phyloP scores from a whole-genome alignment of 92 coral and sea anemone species.

The Pocillopora meandrina region DNA sequence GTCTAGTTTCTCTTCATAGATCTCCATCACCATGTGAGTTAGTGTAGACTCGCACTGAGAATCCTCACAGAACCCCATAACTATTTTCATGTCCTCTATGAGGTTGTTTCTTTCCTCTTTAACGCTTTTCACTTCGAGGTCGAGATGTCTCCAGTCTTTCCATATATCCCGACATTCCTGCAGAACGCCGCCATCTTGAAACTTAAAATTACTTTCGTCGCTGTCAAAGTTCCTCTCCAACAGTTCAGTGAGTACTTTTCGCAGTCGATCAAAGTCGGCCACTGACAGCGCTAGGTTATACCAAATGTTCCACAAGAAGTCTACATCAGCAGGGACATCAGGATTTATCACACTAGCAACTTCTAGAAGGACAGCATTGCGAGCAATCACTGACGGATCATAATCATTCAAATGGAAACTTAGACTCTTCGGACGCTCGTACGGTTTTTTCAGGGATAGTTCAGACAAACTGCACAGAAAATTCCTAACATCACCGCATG shows the following conservation, averaged over 20 bases:
- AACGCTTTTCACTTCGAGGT: conserved; percentile 37
- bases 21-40: conserved; percentile 6
- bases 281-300: conserved; percentile 54
- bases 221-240: conserved; percentile 12
- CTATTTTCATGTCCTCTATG: not conserved
- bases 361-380: conserved; percentile 50
- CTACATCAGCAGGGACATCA: conserved; percentile 24
- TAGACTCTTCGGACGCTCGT: conserved; percentile 42
- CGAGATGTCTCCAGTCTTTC: conserved; percentile 57
- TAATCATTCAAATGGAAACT: conserved; percentile 65
- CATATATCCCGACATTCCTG: conserved; percentile 54
- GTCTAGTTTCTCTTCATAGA: not conserved
- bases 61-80: too few relatives aligned
- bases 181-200: conserved; percentile 14
- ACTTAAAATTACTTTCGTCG: conserved; percentile 21
- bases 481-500: conserved; percentile 68
- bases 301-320: conserved; percentile 70
- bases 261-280: conserved; percentile 26
- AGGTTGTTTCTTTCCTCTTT: conserved; percentile 36
- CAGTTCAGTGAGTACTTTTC: conserved; percentile 13
- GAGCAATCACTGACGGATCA: conserved; percentile 62
- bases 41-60: not conserved
- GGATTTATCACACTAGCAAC: conserved; percentile 54
- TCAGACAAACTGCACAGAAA: conserved; percentile 62
- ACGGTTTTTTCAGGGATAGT: conserved; percentile 45